Evolutionary conservation across 1,140 invertebrate genomes (phyloP).

Genomic region (Phthorimaea operculella): DNA sequence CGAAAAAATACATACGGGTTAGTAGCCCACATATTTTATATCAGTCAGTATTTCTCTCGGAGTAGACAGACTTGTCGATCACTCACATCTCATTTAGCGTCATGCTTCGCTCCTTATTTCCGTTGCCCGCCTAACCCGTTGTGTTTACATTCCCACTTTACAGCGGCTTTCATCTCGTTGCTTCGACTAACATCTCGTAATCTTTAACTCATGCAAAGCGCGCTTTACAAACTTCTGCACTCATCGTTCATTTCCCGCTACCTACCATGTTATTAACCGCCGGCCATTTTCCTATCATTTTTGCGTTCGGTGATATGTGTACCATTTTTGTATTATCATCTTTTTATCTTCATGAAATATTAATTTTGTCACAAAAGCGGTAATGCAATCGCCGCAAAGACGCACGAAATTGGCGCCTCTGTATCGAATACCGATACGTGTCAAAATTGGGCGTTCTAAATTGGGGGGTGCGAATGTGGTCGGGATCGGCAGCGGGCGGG

Average conservation of each 20-base stretch:
- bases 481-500: slow-evolving; percentile 42
- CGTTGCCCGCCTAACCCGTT: slow-evolving; percentile 64
- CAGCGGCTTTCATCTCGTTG: slow-evolving; percentile 60
- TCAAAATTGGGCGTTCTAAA: slow-evolving; percentile 44
- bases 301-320: slow-evolving; percentile 39
- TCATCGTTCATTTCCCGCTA: slow-evolving; percentile 28
- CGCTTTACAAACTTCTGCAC: slow-evolving; percentile 60
- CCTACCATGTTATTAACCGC: slow-evolving; percentile 20
- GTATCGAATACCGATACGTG: slow-evolving; percentile 19
- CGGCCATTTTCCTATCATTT: slow-evolving; percentile 36
- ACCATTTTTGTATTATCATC: slow-evolving; percentile 46
- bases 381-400: slow-evolving; percentile 64
- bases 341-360: slow-evolving; percentile 57
- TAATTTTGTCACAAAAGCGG: slow-evolving; percentile 66
- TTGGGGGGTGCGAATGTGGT: slow-evolving; percentile 22
- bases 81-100: slow-evolving; percentile 57
- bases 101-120: slow-evolving; percentile 62
- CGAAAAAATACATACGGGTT: slow-evolving; percentile 74
- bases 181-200: slow-evolving; percentile 62
- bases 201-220: slow-evolving; percentile 46
- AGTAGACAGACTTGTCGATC: slow-evolving; percentile 46
- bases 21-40: slow-evolving; percentile 67
- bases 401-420: slow-evolving; percentile 34
- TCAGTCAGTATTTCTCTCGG: slow-evolving; percentile 39
- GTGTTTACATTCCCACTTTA: slow-evolving; percentile 38